These are phyloP conservation scores for Deroplatys truncata DNA, from an alignment of 2,888 invertebrate species.

Conservation along the genomic window DNA sequence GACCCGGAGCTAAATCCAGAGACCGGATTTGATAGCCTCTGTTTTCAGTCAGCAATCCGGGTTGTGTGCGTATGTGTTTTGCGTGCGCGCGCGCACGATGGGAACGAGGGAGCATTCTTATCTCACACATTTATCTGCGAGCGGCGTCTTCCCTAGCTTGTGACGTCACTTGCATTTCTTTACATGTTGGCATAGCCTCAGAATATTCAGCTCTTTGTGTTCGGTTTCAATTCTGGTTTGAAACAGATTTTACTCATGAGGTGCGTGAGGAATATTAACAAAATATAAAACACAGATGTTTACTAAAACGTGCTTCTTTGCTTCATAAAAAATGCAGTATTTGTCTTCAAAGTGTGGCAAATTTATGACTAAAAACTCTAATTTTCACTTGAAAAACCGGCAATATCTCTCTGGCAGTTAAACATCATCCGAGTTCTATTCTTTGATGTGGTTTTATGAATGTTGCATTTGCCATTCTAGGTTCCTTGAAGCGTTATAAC, in stretches of 20 bases:
- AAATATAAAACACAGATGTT: no score
- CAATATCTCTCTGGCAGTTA: no score
- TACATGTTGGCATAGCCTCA: not conserved
- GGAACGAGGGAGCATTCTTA: not conserved
- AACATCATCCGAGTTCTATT: no score
- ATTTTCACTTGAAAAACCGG: no score
- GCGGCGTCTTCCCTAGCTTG: not conserved
- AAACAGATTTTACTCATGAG: not conserved
- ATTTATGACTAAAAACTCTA: no score
- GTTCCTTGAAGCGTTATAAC: no score
- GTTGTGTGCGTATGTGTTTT: conserved; percentile 7
- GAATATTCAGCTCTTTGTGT: not conserved
- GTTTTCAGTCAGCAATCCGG: not conserved
- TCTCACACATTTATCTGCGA: conserved; percentile 20
- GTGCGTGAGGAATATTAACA: no score
- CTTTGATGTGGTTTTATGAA: no score
- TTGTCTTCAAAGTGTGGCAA: no score
- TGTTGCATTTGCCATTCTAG: no score
- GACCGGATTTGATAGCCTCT: not conserved
- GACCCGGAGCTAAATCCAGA: not conserved
- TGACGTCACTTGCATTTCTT: not conserved
- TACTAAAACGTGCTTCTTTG: no score
- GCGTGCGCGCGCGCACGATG: not conserved
- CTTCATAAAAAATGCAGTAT: no score
- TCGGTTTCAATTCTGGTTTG: not conserved